These are phyloP conservation scores for Ricordea florida DNA, from an alignment of 92 coral and sea anemone species.

Conservation along the genomic window DNA sequence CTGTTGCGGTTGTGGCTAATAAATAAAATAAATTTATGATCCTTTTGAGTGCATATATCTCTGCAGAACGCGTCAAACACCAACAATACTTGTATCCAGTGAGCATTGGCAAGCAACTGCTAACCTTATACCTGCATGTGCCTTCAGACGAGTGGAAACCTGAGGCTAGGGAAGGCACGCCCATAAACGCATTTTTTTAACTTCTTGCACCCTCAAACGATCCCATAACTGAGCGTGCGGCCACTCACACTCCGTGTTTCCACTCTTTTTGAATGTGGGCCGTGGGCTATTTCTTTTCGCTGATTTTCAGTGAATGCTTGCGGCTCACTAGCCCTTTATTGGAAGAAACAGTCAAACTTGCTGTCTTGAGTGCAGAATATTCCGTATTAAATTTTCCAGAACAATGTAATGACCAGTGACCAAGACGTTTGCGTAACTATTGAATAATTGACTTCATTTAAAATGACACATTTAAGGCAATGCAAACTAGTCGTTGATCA, in stretches of 20 bases:
- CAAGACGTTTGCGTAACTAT: conserved; percentile 9
- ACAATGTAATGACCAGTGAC: conserved; percentile 18
- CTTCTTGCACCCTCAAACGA: no score
- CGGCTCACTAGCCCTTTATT: neutral
- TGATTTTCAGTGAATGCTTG: neutral
- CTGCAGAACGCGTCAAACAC: no score
- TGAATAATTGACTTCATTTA: neutral
- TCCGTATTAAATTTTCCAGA: no score
- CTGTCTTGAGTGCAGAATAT: neutral
- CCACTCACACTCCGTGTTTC: no score
- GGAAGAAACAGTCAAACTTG: neutral
- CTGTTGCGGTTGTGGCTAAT: neutral
- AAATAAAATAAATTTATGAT: neutral
- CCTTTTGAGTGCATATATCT: no score
- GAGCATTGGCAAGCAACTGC: no score
- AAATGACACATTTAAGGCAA: neutral
- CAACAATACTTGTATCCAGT: no score
- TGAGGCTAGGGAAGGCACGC: no score
- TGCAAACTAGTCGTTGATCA: neutral
- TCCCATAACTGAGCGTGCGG: no score
- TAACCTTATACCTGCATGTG: no score
- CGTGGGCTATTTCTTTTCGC: neutral
- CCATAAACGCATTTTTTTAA: no score
- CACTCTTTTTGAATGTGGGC: neutral
- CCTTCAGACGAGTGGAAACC: no score